These are phyloP conservation scores for Orchestes rusci DNA, from an alignment of 2,888 invertebrate genomes.

Conservation along the genomic window DNA sequence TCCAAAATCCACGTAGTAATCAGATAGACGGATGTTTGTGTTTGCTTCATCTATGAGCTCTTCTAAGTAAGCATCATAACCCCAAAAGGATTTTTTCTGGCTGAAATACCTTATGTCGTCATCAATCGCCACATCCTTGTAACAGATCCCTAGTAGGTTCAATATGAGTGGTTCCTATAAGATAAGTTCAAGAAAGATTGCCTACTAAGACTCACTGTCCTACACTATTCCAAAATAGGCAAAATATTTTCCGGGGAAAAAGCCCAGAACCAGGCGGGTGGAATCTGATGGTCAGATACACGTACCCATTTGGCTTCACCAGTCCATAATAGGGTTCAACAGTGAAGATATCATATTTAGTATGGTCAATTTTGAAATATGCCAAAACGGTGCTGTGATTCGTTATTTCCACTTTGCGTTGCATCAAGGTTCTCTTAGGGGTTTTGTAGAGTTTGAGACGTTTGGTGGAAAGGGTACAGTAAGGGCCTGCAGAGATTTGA, in stretches of 20 bases:
- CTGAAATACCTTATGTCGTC: too few relatives aligned
- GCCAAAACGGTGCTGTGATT: conserved; percentile 37
- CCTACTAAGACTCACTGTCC: conserved; percentile 17
- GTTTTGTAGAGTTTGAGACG: conserved; percentile 24
- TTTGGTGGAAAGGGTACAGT: conserved; percentile 23
- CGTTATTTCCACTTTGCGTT: conserved; percentile 35
- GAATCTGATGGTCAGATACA: conserved; percentile 38
- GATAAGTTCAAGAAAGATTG: not conserved
- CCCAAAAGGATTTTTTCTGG: too few relatives aligned
- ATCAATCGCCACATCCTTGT: too few relatives aligned
- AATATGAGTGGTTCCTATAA: conserved; percentile 37
- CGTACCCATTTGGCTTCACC: conserved; percentile 33
- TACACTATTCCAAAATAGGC: conserved; percentile 42
- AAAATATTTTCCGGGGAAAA: conserved; percentile 36
- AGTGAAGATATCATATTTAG: conserved; percentile 36
- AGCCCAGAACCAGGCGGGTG: conserved; percentile 32
- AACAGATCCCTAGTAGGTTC: conserved; percentile 32
- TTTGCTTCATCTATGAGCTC: too few relatives aligned
- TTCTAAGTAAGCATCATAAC: too few relatives aligned
- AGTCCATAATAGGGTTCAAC: conserved; percentile 35
- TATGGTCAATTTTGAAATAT: conserved; percentile 39
- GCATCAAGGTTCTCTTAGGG: conserved; percentile 9
- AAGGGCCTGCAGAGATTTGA: conserved; percentile 21
- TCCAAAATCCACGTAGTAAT: conserved; percentile 37
- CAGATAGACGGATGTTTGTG: not conserved